Base-by-base conservation (phyloP, 2,113 vertebrate genomes). In the Scatophagus argus region DNA sequence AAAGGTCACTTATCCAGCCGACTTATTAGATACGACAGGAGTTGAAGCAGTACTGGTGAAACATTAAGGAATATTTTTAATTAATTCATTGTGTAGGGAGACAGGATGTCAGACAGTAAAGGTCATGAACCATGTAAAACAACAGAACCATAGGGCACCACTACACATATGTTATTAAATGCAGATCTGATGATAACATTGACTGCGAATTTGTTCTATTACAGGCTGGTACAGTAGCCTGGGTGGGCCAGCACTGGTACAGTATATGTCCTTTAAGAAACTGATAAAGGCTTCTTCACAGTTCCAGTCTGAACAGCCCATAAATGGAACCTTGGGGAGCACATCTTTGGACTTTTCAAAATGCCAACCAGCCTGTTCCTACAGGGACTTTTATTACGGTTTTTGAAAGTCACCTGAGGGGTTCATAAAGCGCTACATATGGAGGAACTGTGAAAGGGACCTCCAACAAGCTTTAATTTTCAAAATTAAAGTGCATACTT, bases 301-400 rank as follows among this genome's bases (percentile, higher is more conserved):
- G 72, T 73, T 82, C 61, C 59, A 60, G 16, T 72, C 58, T 70
- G 71, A 77, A 59, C 49, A 60, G 29, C 36, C 56, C 64, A 79
- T 46, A 66, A 77, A 79, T 64, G 78, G 64, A 76, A 43, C 80
- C 67, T 36, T 76, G 29, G 62, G 73, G 72, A 84, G 74, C 39
- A 66, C 77, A 79, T 86, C 71, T 77, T 59, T 64, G 60, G 65
- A 23, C 43, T 63, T 82, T 83, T 77, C 5, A 70, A 85, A 88
- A 77, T 74, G 61, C 81, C 34, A 63, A 17, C 69, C 78, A 60
- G 62, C 54, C 31, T 13, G 17, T 43, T 77, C 63, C 29, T 67
- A 55, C 49, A 23, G 62, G 27, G 41, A 66, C 72, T 46, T 63
- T 46, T 69, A 58, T 69, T 17, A 41, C 4, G 27, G 11, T 66